Percentiles rank a stretch among this genome's conserved stretches.
These are phyloP conservation scores for Hedya salicella DNA, from an alignment of 2,888 invertebrate species.

Conservation along the genomic window DNA sequence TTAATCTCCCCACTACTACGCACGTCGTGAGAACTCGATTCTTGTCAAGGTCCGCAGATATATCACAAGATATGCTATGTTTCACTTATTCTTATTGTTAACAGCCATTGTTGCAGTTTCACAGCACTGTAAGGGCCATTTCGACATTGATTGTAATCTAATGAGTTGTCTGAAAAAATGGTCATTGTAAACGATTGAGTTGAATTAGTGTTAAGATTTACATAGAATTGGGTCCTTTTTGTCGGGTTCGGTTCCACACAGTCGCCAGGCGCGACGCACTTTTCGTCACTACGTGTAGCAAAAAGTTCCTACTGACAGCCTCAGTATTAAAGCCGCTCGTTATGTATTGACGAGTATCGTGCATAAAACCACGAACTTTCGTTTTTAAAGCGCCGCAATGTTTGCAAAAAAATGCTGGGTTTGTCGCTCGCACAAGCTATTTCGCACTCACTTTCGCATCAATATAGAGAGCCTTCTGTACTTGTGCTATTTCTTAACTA, in stretches of 20 bases:
- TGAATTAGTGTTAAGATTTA: constrained; percentile 8
- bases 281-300: too few species aligned
- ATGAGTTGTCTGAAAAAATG: constrained; percentile 53
- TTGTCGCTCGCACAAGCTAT: too few species aligned
- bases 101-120: constrained; percentile 69
- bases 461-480: too few species aligned
- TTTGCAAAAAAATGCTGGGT: too few species aligned
- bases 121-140: constrained; percentile 69
- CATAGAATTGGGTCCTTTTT: constrained; percentile 29
- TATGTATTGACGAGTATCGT: too few species aligned
- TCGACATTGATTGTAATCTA: constrained; percentile 70
- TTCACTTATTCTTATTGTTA: constrained; percentile 62
- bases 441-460: too few species aligned
- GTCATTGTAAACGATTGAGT: constrained; percentile 38
- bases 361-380: too few species aligned
- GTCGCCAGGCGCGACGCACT: too few species aligned
- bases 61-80: constrained; percentile 51
- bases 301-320: too few species aligned
- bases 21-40: constrained; percentile 65
- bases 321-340: too few species aligned
- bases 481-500: too few species aligned
- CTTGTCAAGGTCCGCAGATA: constrained; percentile 57
- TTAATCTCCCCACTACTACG: constrained; percentile 45
- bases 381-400: too few species aligned
- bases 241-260: not conserved